A percentile compares a stretch with the other conserved stretches of the same genome.
Evolutionary conservation across 2,797 vertebrate genomes (phyloP).

Genomic region (Lepilemur septentrionalis): DNA sequence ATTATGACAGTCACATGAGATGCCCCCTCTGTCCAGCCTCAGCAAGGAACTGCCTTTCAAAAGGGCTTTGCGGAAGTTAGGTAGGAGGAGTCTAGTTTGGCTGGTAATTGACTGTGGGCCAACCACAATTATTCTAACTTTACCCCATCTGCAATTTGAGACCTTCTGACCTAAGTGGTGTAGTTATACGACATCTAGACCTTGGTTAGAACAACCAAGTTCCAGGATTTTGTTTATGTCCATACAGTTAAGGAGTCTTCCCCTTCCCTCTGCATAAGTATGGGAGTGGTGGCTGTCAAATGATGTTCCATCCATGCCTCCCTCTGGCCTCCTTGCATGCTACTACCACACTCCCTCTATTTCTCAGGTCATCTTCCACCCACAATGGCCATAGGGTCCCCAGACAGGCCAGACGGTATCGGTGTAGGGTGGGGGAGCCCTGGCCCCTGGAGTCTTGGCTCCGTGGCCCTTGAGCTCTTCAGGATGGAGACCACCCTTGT

Average conservation of each 20-base stretch:
- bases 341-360: neutral
- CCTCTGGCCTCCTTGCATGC: neutral
- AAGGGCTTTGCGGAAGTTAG: conserved; percentile 46
- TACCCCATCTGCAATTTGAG: neutral
- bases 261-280: neutral
- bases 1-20: neutral
- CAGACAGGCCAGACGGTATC: neutral
- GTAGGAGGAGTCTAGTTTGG: conserved; percentile 53
- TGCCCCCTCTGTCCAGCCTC: conserved; percentile 38
- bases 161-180: neutral
- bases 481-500: neutral
- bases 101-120: conserved; percentile 40
- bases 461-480: neutral
- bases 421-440: neutral
- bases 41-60: conserved; percentile 21
- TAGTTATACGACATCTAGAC: neutral
- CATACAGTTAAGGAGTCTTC: neutral
- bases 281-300: neutral
- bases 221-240: neutral
- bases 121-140: neutral
- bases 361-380: neutral
- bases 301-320: neutral
- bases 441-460: neutral
- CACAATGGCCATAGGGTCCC: fast-evolving
- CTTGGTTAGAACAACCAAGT: neutral